Percentiles rank a stretch among this genome's conserved stretches.
Evolutionary conservation across 2,888 invertebrate genomes (phyloP).

Genomic region (Nesidiocoris tenuis): DNA sequence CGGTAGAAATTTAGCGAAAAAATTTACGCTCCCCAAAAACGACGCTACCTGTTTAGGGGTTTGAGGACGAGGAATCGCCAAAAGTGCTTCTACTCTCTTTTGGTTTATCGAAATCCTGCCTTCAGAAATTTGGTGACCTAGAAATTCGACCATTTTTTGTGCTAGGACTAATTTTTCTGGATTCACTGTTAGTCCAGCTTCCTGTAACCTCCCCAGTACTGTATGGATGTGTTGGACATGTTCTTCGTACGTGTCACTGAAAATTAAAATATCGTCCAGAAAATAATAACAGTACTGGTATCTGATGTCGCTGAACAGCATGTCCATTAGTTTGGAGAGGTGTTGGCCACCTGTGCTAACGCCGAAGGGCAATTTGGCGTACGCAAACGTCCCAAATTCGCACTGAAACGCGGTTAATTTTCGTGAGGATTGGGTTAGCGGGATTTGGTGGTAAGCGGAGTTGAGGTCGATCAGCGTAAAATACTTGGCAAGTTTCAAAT

Average conservation of each 20-base stretch:
- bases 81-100: constrained; percentile 4
- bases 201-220: constrained; percentile 42
- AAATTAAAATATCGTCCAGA: constrained; percentile 46
- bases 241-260: constrained; percentile 35
- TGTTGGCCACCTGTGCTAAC: constrained; percentile 17
- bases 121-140: constrained; percentile 24
- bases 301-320: constrained; percentile 43
- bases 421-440: constrained; percentile 6
- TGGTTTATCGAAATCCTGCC: neutral
- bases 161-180: constrained; percentile 48
- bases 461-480: constrained; percentile 43
- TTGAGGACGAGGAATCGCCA: neutral
- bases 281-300: constrained; percentile 46
- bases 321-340: constrained; percentile 38
- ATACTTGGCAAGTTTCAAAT: constrained; percentile 14
- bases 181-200: constrained; percentile 49
- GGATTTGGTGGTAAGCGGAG: constrained; percentile 46
- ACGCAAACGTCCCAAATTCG: constrained; percentile 35
- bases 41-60: neutral
- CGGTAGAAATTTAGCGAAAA: constrained; percentile 16
- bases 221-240: constrained; percentile 26
- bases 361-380: constrained; percentile 45
- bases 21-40: constrained; percentile 10
- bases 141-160: constrained; percentile 22
- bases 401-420: constrained; percentile 36